Conservation (phyloP, 2,888 invertebrate species). For the Watsonalla cultraria region DNA sequence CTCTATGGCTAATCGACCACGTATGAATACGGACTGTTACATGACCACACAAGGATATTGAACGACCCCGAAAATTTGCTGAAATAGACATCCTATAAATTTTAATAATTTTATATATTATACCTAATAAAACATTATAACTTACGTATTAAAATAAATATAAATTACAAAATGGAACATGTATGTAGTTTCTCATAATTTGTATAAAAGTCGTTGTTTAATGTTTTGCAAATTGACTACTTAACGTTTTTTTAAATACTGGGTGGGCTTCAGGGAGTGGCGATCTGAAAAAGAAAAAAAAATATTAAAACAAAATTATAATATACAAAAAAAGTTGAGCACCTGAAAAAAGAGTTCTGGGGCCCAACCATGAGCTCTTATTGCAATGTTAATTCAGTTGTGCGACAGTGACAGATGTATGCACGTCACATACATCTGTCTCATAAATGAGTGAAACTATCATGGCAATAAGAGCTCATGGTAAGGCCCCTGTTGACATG, state of each 20-base stretch:
- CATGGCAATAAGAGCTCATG: too few relatives aligned
- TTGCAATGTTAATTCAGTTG: too few relatives aligned
- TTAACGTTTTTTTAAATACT: conserved; percentile 19
- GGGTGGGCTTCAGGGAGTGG: conserved; percentile 40
- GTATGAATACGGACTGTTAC: too few relatives aligned
- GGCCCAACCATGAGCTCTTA: too few relatives aligned
- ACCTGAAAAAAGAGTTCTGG: too few relatives aligned
- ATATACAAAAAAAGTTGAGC: neutral
- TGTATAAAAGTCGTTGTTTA: conserved; percentile 25
- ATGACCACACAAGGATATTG: too few relatives aligned
- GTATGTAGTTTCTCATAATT: conserved; percentile 20
- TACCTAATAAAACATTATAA: conserved; percentile 6
- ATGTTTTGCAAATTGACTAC: conserved; percentile 12
- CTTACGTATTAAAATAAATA: conserved; percentile 22
- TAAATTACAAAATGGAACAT: conserved; percentile 27
- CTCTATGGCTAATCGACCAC: too few relatives aligned
- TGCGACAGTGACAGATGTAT: too few relatives aligned
- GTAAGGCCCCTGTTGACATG: too few relatives aligned
- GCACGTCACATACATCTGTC: too few relatives aligned
- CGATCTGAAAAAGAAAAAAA: conserved; percentile 41
- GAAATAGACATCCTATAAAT: neutral
- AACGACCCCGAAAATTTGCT: too few relatives aligned
- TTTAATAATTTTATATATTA: neutral
- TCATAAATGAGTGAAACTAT: too few relatives aligned
- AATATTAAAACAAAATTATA: neutral